Evolutionary conservation across 2,113 vertebrate genomes (phyloP), one percentile per base, ranked within the genome.

Genomic region (Heptranchias perlo): DNA sequence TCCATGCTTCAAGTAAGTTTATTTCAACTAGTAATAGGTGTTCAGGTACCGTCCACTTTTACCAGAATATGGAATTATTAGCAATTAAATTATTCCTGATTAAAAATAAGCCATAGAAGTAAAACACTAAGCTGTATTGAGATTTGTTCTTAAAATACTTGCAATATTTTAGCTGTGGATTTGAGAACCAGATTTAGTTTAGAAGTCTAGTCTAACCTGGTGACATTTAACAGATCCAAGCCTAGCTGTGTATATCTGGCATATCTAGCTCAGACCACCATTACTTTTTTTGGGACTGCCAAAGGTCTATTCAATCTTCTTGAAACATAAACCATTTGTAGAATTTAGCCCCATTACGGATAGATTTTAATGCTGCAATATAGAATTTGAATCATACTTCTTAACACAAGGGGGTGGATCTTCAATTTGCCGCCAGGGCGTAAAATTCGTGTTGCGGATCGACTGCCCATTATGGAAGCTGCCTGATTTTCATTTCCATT

Each of bases 1-100:
- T 99, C 99, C 96, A 99, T 99, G 98, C 97, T 99, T 96, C 99
- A 99, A 98, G 99, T 99, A 94, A 87, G 96, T 73, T 0, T 0
- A 28, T 96, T 96, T 84, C 10, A 47, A 47, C 64, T 44, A 28
- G 8, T 69, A 47, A 47, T 62, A 10, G 1, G 28, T 61, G 2
- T 4, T 58, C 52, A 58, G 13, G 25, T 35, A 76, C 31, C 35
- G 35, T n/a, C 73, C 35, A 76, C 69, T 76, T 76, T 35, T 58
- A 14, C n/a, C 28, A 31, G 28, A 87, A 28, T 87, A 49, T 23
- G 6, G 10, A 87, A 52, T 87, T 25, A 28, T 28, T 87, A 23
- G 10, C 21, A 21, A 86, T 86, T 52, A 73, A 11, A 35, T 73
- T 28, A 7, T 8, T 25, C 7, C 8, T 87, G 47, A 28, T 87